Conservation (phyloP, 2,888 invertebrate genomes). For the Nebria salina region DNA sequence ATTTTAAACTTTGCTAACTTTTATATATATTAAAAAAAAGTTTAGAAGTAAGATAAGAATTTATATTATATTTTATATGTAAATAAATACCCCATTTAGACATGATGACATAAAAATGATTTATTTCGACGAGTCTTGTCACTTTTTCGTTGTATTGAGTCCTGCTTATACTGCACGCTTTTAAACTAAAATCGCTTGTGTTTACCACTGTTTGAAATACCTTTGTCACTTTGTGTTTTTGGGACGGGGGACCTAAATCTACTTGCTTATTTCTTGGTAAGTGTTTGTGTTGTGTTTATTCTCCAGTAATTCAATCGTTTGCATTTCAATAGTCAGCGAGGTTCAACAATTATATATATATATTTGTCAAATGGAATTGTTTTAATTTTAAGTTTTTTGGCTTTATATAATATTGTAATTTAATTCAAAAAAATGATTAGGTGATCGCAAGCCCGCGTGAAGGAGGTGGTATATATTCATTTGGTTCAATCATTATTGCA, state of each 20-base stretch:
- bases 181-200: constrained; percentile 9
- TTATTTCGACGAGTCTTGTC: constrained; percentile 35
- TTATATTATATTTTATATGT: too few species aligned
- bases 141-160: constrained; percentile 38
- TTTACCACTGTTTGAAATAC: background rate
- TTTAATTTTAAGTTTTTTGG: background rate
- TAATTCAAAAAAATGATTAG: background rate
- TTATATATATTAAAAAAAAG: too few species aligned
- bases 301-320: background rate
- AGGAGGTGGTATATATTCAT: background rate
- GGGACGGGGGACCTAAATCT: background rate
- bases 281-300: constrained; percentile 7
- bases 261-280: background rate
- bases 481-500: background rate
- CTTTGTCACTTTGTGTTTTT: constrained; percentile 6
- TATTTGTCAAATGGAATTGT: too few species aligned
- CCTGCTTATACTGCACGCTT: constrained; percentile 34
- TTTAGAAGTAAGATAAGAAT: too few species aligned
- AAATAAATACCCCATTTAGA: too few species aligned
- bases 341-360: too few species aligned
- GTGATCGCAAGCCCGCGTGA: background rate
- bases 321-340: background rate
- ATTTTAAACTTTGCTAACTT: too few species aligned
- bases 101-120: background rate
- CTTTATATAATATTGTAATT: background rate